These are phyloP conservation scores for Chloroclystis v-ata DNA, from an alignment of 2,888 invertebrate species.

Conservation along the genomic window DNA sequence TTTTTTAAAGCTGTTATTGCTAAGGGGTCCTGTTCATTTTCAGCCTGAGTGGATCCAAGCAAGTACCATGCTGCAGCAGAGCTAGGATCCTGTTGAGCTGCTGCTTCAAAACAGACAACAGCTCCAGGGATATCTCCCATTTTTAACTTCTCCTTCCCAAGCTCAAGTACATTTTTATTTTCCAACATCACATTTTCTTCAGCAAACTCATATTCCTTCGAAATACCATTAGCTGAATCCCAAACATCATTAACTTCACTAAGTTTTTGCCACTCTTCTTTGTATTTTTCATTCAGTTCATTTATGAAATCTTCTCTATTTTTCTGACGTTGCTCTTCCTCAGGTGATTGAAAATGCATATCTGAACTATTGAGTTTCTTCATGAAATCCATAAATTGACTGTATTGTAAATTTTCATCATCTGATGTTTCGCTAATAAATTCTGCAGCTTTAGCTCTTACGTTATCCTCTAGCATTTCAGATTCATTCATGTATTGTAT, in stretches of 20 bases:
- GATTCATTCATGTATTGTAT: constrained; percentile 65
- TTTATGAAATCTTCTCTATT: constrained; percentile 64
- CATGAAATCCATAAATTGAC: constrained; percentile 92
- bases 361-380: constrained; percentile 85
- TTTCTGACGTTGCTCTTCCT: constrained; percentile 55
- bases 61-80: constrained; percentile 91
- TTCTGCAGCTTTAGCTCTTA: constrained; percentile 77
- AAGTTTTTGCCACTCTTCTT: constrained; percentile 88
- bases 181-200: constrained; percentile 92
- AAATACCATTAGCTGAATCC: constrained; percentile 78
- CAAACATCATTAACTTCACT: constrained; percentile 82
- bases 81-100: constrained; percentile 88
- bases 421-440: constrained; percentile 76
- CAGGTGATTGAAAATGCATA: constrained; percentile 67
- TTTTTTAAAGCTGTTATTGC: constrained; percentile 95
- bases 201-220: constrained; percentile 86
- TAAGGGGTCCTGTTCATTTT: constrained; percentile 97
- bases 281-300: constrained; percentile 80
- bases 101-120: constrained; percentile 97
- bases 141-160: constrained; percentile 89
- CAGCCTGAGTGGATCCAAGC: constrained; percentile 94
- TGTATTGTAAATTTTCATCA: constrained; percentile 84
- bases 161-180: constrained; percentile 86
- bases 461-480: constrained; percentile 53
- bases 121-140: constrained; percentile 96